Conservation (phyloP, 2,888 invertebrate genomes). For the Noctuana brunneofusca region DNA sequence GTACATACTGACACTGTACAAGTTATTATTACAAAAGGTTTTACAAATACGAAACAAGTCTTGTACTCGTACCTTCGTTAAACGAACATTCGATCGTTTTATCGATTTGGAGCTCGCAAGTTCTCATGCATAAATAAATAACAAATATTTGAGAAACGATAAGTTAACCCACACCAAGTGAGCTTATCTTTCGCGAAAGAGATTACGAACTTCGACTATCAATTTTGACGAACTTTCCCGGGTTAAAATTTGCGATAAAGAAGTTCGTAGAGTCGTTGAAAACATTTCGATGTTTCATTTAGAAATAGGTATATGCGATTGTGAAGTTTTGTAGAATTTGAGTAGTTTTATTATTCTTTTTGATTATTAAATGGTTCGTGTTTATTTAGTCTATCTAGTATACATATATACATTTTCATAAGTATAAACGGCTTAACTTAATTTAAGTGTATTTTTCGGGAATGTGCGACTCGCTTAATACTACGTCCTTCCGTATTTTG, state of each 20-base stretch:
- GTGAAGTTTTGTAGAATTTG: too few species aligned
- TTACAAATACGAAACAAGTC: neutral
- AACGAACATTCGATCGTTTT: conserved; percentile 35
- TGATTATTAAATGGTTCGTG: too few species aligned
- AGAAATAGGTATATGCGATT: neutral
- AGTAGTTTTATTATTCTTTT: too few species aligned
- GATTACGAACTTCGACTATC: conserved; percentile 60
- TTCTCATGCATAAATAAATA: conserved; percentile 49
- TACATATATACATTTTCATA: too few species aligned
- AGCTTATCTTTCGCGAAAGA: conserved; percentile 61
- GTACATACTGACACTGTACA: too few species aligned
- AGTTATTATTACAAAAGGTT: too few species aligned
- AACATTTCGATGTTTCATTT: conserved; percentile 9
- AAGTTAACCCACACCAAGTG: conserved; percentile 52
- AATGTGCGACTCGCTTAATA: too few species aligned
- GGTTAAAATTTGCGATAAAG: conserved; percentile 54
- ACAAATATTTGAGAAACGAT: conserved; percentile 55
- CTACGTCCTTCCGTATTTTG: too few species aligned
- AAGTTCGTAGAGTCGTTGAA: conserved; percentile 45
- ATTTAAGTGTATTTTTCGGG: too few species aligned
- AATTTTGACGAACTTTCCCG: conserved; percentile 57
- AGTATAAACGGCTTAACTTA: too few species aligned
- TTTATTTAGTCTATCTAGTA: too few species aligned
- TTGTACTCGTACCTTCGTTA: conserved; percentile 9
- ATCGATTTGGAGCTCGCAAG: conserved; percentile 41